phyloP scores from a whole-genome alignment of 2,113 vertebrate genomes.

The Brachirus orientalis region DNA sequence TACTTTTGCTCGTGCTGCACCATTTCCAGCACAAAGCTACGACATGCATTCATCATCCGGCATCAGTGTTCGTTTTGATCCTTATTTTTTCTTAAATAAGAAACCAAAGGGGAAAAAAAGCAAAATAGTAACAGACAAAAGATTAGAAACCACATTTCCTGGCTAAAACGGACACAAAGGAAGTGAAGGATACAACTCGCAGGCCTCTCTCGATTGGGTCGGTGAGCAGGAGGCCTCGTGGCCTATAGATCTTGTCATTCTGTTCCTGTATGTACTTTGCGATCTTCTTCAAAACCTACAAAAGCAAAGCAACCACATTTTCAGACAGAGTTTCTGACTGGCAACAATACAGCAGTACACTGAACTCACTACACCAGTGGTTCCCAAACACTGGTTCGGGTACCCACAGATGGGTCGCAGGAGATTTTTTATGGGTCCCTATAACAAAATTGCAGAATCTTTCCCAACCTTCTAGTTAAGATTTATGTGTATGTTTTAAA shows the following conservation, averaged over 20 bases:
- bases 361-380: neutral
- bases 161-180: neutral
- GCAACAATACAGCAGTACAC: neutral
- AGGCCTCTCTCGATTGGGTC: slow-evolving; percentile 96
- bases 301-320: neutral
- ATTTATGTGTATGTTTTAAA: too few relatives aligned
- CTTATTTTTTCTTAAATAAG: too few relatives aligned
- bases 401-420: too few relatives aligned
- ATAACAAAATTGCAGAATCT: too few relatives aligned
- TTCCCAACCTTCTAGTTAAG: too few relatives aligned
- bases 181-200: slow-evolving; percentile 91
- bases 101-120: too few relatives aligned
- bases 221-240: slow-evolving; percentile 91
- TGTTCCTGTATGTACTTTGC: slow-evolving; percentile 96
- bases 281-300: slow-evolving; percentile 95
- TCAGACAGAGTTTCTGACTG: neutral
- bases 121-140: neutral
- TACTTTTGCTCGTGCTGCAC: too few relatives aligned
- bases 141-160: neutral
- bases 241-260: slow-evolving; percentile 95
- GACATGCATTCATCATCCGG: too few relatives aligned
- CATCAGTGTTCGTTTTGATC: too few relatives aligned
- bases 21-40: too few relatives aligned
- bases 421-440: too few relatives aligned
- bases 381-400: too few relatives aligned